Base-by-base conservation (phyloP, 2,797 vertebrate species). In the Spondyliosoma cantharus region DNA sequence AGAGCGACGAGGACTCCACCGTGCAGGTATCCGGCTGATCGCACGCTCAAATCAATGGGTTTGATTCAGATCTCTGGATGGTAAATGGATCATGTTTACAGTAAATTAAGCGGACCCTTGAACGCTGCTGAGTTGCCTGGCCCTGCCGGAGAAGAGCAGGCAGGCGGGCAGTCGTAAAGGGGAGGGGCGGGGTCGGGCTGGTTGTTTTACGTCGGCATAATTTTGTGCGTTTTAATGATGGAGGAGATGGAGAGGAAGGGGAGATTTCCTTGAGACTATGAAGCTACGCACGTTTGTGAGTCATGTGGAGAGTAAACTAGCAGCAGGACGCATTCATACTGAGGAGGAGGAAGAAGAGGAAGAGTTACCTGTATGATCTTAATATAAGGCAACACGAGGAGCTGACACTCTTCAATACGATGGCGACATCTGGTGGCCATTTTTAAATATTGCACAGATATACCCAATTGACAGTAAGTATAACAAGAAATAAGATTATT, bases 151-250 rank as follows among this genome's bases (percentile, higher is more conserved):
- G 45, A 60, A 66, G 11, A 73, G 24, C 25, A 73, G 68, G 49
- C 71, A n/a, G 68, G 57, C 73, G 17, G 29, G 29, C 15, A 3
- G 27, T 27, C 45, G 66, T 91, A 89, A 92, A 93, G 90, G 88
- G 91, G 91, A 90, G 89, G 76, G 88, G 79, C 86, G 2, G 0
- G 6, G 2, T 4, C 17, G 27, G 27, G 27, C 27, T 27, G 27
- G n/a, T n/a, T n/a, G n/a, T n/a, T n/a, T n/a, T n/a, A n/a, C n/a
- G 85, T 93, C 86, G 85, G 87, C 90, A 53, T 50, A 91, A 63
- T 46, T 25, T 49, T 48, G 29, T 16, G 37, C 24, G 61, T 42
- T 45, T 62, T 27, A 20, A 42, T 15, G n/a, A 29, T 3, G 56
- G 43, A 7, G n/a, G 7, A 37, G 50, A 52, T 27, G 37, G 11